These are phyloP conservation scores for Menura novaehollandiae DNA, from an alignment of 2,113 vertebrate genomes.

Conservation along the genomic window DNA sequence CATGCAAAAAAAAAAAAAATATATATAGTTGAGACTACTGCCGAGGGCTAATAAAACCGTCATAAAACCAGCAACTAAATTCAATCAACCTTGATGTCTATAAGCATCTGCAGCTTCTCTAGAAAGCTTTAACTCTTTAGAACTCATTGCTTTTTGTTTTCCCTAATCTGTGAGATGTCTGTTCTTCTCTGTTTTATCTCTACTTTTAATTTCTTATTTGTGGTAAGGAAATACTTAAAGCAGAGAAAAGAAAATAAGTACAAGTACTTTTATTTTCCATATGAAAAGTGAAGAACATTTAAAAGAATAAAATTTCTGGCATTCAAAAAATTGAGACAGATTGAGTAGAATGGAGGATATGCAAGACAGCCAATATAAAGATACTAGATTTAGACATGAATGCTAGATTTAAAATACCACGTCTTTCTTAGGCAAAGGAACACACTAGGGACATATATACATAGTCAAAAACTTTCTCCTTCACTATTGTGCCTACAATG, in stretches of 20 bases:
- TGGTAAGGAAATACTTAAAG: neutral
- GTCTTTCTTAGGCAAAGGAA: neutral
- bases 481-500: neutral
- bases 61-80: slow-evolving; percentile 45
- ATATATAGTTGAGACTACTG: slow-evolving; percentile 15
- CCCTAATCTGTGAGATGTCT: neutral
- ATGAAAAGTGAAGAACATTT: neutral
- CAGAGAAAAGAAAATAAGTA: neutral
- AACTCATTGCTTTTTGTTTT: neutral
- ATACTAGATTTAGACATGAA: neutral
- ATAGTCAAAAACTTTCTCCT: neutral
- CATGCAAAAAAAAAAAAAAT: neutral
- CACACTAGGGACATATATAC: neutral
- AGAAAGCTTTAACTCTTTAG: slow-evolving; percentile 51
- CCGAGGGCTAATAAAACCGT: slow-evolving; percentile 52
- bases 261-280: neutral
- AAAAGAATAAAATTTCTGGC: neutral
- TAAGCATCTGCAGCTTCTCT: slow-evolving; percentile 36
- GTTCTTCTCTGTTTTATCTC: neutral
- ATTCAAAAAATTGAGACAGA: neutral
- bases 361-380: neutral
- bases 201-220: neutral
- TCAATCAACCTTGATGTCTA: slow-evolving; percentile 51
- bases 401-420: neutral
- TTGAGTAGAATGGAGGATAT: neutral